Base-by-base conservation (phyloP, 2,888 invertebrate species). In the Stenurella melanura region DNA sequence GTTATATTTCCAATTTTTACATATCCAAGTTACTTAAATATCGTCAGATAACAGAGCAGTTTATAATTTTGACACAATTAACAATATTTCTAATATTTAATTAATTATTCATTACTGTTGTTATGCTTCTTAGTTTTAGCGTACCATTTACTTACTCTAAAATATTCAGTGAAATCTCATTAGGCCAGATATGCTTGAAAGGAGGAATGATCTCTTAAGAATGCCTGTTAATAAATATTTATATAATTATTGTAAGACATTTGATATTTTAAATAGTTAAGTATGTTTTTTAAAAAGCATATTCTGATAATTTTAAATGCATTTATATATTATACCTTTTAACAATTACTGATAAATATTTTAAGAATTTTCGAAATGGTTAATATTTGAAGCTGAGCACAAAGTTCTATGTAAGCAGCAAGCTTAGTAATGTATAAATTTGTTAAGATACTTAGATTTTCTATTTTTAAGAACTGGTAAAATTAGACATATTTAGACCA, bases 401-500 rank as follows among this genome's bases (percentile, higher is more conserved):
- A 30, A 61, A 61, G 42, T 72, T 61, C 72, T 63, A 50, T 15
- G 7, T 50, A 72, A 72, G 72, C 72, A 30, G 54, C 15, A 72
- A 72, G 72, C 72, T 67, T 50, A 30, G 34, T 70, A 42, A 7
- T 57, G 19, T 42, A 50, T 70, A 69, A 57, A 69, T 70, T 69
- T 57, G 38, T 70, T 57, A 57, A 34, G 38, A 64, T 38, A 19
- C 15, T 26, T 15, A 19, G 38, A 63, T 42, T 50, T 64, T 64
- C 9, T 64, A 15, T 64, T 64, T 42, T 10, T 64, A 64, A 42
- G 60, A 42, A 26, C n/a, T 68, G 54, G 57, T 30, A 34, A 60
- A 68, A 57, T 30, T 69, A 69, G 58, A 58, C 38, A 69, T 64
- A 67, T 69, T 38, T 42, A 70, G 60, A 70, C 60, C 60, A 70